Evolutionary conservation across 2,113 vertebrate species (phyloP), one percentile per base, ranked within the genome.

Genomic region (Prinia subflava): DNA sequence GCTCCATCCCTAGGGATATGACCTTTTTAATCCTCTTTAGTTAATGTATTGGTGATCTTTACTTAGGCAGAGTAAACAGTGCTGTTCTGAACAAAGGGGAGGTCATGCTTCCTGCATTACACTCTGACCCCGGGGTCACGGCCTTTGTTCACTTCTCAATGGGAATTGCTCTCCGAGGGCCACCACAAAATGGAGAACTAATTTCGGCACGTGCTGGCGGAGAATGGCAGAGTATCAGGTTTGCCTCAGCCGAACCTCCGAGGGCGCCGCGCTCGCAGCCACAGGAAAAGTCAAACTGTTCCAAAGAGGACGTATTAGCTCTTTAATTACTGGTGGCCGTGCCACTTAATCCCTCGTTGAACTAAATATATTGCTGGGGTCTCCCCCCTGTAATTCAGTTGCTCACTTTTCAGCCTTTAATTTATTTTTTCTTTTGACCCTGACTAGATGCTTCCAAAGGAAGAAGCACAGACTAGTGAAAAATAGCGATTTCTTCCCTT

Each of bases 11-110:
- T 96, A 67, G 98, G 98, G 98, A 98, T 97, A 97, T 97, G 97
- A 98, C 98, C 97, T 98, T 97, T 98, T 97, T 98, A 98, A 99
- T 99, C 98, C 97, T 98, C 97, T 98, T 98, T 98, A 98, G 98
- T 98, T 98, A 98, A 99, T 98, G 98, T 98, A 98, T 98, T 98
- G 95, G 97, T 98, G 98, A 98, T 98, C 98, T 99, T 99, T 98
- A 98, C 98, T 98, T 98, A 98, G 98, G 98, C 98, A 98, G 98
- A 98, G 98, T 98, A 99, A 99, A 99, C 98, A 99, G 97, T 94
- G 96, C 97, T 95, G 95, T 94, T 97, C 78, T 78, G 98, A 97
- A 98, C 98, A 98, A 98, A 98, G 98, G 96, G 90, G 96, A 97
- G 97, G 97, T 98, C 98, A 93, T 97, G 97, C 98, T 98, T 98